phyloP scores from a whole-genome alignment of 2,113 vertebrate genomes.

The Ochotona princeps region DNA sequence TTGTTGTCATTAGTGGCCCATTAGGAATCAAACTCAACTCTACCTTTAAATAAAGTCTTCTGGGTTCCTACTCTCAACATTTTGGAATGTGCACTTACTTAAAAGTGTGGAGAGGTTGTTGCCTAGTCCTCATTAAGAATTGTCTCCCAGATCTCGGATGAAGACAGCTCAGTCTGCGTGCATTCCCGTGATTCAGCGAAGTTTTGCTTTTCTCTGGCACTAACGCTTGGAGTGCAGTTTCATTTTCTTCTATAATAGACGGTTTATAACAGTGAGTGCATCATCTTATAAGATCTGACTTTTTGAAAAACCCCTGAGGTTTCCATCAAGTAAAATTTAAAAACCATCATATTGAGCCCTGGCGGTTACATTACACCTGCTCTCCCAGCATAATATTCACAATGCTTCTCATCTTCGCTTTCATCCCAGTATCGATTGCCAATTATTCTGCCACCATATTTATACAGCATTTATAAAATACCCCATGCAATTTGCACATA shows the following conservation, averaged over 20 bases:
- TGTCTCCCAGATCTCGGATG: not conserved
- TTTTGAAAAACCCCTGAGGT: not conserved
- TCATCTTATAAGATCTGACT: not conserved
- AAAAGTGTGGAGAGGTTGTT: not conserved
- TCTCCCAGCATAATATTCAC: not conserved
- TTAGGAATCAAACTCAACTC: not conserved
- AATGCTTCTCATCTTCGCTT: not conserved
- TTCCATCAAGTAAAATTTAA: slow-evolving; percentile 35
- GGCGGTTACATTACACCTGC: not conserved
- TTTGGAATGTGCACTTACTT: not conserved
- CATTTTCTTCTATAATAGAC: not conserved
- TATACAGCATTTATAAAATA: not conserved
- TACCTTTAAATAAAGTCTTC: not conserved
- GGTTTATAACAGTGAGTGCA: not conserved
- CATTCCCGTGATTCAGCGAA: not conserved
- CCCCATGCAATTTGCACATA: not conserved
- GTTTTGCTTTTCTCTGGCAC: not conserved
- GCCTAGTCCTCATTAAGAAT: not conserved
- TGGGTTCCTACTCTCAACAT: no score
- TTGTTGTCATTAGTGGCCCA: not conserved
- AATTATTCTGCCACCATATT: not conserved
- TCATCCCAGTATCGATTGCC: not conserved
- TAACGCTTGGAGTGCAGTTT: not conserved
- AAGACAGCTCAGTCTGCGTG: not conserved
- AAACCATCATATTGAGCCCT: not conserved